Conservation (phyloP, 2,888 invertebrate species). For the Sussaba pulchella region DNA sequence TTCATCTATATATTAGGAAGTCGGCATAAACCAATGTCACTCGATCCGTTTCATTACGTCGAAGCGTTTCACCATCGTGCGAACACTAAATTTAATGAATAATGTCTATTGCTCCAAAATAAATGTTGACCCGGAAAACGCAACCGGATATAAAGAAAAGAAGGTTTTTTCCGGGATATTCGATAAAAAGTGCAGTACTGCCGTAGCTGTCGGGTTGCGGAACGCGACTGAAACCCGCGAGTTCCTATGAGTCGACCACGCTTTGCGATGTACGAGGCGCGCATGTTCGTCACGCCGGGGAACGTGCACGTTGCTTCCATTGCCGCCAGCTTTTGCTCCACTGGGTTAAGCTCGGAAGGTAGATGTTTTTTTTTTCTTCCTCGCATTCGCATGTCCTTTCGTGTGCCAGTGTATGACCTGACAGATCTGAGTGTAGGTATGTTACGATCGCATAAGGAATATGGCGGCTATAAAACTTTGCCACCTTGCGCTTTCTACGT, state of each 20-base stretch:
- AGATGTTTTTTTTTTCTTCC: conserved; percentile 7
- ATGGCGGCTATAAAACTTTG: conserved; percentile 1
- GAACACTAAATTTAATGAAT: not conserved
- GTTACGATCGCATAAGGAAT: not conserved
- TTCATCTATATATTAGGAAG: not conserved
- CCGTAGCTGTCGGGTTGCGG: conserved; percentile 65
- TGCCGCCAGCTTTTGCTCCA: conserved; percentile 5
- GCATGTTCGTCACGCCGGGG: conserved; percentile 67
- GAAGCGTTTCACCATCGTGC: not conserved
- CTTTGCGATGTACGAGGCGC: conserved; percentile 64
- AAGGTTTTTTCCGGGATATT: conserved; percentile 29
- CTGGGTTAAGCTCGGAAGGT: conserved; percentile 3
- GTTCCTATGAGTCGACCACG: conserved; percentile 61
- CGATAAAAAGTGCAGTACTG: conserved; percentile 46
- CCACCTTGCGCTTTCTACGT: not conserved
- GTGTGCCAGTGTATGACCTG: conserved; percentile 4
- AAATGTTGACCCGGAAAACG: conserved; percentile 18
- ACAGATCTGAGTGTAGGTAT: not conserved
- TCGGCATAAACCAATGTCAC: not conserved
- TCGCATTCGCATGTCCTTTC: not conserved
- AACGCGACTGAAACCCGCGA: conserved; percentile 69
- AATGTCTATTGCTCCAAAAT: not conserved
- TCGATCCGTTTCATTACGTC: not conserved
- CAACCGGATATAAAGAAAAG: conserved; percentile 8
- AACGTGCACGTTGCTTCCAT: conserved; percentile 60